A percentile compares a stretch with the other conserved stretches of the same genome.
These are phyloP conservation scores for Yponomeuta sedellus DNA, from an alignment of 2,888 invertebrate species.

Conservation along the genomic window DNA sequence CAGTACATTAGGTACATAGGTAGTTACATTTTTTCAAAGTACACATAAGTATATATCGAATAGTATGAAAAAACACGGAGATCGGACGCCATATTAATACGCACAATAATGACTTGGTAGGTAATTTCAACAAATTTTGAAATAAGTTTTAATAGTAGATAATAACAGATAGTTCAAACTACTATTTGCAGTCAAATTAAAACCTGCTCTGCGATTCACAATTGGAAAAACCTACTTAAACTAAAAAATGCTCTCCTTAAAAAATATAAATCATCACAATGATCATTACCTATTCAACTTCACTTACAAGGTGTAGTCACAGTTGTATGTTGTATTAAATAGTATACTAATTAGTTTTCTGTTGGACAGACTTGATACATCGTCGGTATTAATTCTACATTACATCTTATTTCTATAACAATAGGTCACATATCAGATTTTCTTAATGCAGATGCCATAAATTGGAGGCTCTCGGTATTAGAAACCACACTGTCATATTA, in stretches of 20 bases:
- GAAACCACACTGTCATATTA: too few relatives aligned
- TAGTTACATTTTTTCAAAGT: not conserved
- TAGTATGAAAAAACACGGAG: not conserved
- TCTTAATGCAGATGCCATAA: not conserved
- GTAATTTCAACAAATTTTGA: not conserved
- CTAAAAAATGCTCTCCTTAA: not conserved
- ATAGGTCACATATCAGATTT: not conserved
- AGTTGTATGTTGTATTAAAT: too few relatives aligned
- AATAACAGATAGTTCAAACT: not conserved
- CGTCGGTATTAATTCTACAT: not conserved
- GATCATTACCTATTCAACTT: not conserved
- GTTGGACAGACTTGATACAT: not conserved
- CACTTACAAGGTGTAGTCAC: not conserved
- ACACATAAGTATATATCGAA: not conserved
- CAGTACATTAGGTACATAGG: not conserved
- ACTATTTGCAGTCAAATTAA: not conserved
- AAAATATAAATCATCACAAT: not conserved
- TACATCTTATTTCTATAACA: not conserved
- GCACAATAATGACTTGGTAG: not conserved
- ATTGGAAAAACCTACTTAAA: constrained; percentile 2
- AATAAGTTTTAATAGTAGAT: not conserved
- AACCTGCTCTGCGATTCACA: not conserved
- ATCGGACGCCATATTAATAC: constrained; percentile 5
- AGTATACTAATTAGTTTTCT: not conserved
- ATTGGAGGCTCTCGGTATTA: not conserved